These are phyloP conservation scores for Axis porcinus DNA, from an alignment of 2,113 vertebrate species.

Conservation along the genomic window DNA sequence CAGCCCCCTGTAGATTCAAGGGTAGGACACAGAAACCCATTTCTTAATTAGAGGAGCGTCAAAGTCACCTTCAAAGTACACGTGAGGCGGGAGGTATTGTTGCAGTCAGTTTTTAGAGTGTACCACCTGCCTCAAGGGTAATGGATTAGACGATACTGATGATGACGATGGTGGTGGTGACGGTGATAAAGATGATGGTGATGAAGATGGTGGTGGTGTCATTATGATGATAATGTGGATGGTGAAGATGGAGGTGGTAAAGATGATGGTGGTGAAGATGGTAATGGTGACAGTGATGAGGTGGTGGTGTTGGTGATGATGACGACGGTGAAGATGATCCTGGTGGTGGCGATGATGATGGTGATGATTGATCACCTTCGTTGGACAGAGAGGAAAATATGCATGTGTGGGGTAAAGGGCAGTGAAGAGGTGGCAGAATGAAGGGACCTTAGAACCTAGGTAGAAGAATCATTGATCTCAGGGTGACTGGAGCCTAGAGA, in stretches of 20 bases:
- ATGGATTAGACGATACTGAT: neutral
- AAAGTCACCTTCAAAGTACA: neutral
- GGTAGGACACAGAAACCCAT: neutral
- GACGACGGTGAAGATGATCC: neutral
- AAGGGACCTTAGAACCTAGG: neutral
- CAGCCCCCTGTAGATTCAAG: neutral
- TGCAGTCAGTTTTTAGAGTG: neutral
- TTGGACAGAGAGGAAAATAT: neutral
- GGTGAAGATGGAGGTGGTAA: rapidly evolving
- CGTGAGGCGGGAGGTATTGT: neutral
- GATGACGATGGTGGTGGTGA: neutral
- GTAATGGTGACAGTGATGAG: no score
- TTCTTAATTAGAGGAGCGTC: neutral
- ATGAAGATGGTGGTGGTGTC: rapidly evolving
- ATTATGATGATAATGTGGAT: neutral
- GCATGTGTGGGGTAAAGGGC: neutral
- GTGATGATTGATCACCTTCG: neutral
- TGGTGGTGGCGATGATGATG: neutral
- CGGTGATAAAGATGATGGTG: neutral
- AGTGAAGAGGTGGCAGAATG: neutral
- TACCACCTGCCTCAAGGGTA: neutral
- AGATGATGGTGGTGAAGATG: no score
- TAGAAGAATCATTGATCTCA: neutral
- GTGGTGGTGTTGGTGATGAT: neutral
- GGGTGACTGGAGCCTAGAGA: neutral